Conservation (phyloP, 2,888 invertebrate genomes). For the Heterodera filipjevi region DNA sequence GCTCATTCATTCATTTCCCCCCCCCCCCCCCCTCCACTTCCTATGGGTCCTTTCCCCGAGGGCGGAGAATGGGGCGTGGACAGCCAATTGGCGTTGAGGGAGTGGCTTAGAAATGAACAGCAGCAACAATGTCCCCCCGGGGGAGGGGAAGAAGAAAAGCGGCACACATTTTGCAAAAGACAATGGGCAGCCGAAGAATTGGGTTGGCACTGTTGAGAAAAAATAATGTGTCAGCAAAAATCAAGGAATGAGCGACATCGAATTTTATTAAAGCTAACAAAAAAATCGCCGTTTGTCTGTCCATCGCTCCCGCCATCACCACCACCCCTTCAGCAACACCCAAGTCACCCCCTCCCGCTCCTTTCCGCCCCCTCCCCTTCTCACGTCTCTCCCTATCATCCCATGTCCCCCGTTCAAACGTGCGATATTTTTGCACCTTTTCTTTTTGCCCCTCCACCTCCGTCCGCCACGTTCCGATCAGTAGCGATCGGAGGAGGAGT, state of each 20-base stretch:
- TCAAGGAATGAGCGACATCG: too few species aligned
- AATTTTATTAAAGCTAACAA: too few species aligned
- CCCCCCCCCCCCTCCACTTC: background rate
- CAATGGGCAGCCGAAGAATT: too few species aligned
- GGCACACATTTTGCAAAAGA: background rate
- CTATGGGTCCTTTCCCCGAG: slow-evolving; percentile 8
- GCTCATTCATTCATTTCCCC: background rate
- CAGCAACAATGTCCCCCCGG: background rate
- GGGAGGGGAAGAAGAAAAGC: background rate
- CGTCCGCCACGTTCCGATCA: slow-evolving; percentile 10
- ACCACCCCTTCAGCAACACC: background rate
- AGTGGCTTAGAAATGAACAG: background rate
- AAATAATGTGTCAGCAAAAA: too few species aligned
- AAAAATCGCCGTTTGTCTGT: background rate
- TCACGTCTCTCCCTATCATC: background rate
- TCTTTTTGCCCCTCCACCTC: background rate
- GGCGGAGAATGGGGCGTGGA: slow-evolving; percentile 12
- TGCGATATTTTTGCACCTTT: slow-evolving; percentile 9
- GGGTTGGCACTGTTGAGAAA: too few species aligned
- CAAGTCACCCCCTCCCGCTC: background rate
- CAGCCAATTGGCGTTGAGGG: slow-evolving; percentile 10
- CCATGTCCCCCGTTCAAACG: background rate
- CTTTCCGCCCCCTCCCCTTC: background rate
- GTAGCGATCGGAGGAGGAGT: slow-evolving; percentile 1
- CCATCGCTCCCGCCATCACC: background rate